Percentiles rank a stretch among this genome's conserved stretches.
These are phyloP conservation scores for Drosophila subsilvestris DNA, from an alignment of 2,888 invertebrate species.

Conservation along the genomic window DNA sequence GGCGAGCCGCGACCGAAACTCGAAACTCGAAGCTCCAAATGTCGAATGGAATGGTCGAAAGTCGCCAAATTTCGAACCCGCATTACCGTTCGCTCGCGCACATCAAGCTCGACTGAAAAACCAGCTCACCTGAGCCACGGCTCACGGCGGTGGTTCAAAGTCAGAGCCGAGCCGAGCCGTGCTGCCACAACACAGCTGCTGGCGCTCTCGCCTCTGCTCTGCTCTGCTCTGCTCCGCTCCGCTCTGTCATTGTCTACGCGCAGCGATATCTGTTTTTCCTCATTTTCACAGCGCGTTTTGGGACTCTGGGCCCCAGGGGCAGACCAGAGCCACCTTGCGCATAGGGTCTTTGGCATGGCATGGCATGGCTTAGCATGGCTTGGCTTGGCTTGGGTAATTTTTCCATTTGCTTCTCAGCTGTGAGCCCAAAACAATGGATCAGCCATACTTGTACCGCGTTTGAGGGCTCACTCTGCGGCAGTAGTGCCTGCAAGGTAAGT, in stretches of 20 bases:
- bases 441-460: constrained; percentile 36
- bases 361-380: neutral
- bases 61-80: constrained; percentile 35
- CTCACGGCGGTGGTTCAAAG: constrained; percentile 59
- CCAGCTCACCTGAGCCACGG: constrained; percentile 38
- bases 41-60: constrained; percentile 58
- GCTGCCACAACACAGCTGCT: constrained; percentile 41
- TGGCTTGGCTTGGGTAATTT: constrained; percentile 66
- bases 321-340: constrained; percentile 71
- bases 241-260: constrained; percentile 67
- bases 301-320: constrained; percentile 50
- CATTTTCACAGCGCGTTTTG: constrained; percentile 68
- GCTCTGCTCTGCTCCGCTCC: constrained; percentile 16
- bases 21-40: constrained; percentile 12
- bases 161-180: constrained; percentile 27
- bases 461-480: constrained; percentile 38
- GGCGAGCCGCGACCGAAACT: constrained; percentile 28
- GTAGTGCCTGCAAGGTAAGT: constrained; percentile 13
- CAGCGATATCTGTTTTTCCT: constrained; percentile 68
- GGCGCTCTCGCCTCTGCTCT: constrained; percentile 11
- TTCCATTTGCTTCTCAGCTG: constrained; percentile 67
- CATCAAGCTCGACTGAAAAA: constrained; percentile 69
- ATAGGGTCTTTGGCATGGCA: constrained; percentile 71
- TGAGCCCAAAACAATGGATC: constrained; percentile 77
- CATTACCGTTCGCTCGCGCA: constrained; percentile 57